Evolutionary conservation across 2,888 invertebrate species (phyloP).

Genomic region (Sabatieria punctata): DNA sequence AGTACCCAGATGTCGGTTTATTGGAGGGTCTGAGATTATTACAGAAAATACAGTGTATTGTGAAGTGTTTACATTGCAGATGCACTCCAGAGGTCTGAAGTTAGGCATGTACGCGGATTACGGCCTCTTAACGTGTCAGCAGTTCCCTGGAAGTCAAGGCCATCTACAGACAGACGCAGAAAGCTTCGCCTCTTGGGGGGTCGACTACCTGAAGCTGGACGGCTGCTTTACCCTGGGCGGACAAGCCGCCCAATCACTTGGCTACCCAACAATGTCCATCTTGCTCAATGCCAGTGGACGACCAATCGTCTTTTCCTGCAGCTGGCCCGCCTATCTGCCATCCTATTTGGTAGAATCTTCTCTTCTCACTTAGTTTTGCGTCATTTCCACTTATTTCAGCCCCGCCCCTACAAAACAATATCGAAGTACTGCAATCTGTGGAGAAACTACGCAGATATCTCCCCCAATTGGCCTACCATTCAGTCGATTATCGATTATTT

Average conservation of each 20-base stretch:
- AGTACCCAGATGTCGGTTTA: too few species aligned
- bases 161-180: constrained; percentile 68
- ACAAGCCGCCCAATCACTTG: too few species aligned
- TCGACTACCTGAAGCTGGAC: constrained; percentile 90
- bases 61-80: too few species aligned
- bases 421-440: constrained; percentile 77
- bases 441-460: constrained; percentile 87
- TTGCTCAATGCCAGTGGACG: constrained; percentile 71
- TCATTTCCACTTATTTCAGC: too few species aligned
- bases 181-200: constrained; percentile 79
- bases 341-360: background rate
- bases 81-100: too few species aligned
- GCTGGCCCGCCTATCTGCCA: constrained; percentile 78
- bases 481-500: constrained; percentile 83
- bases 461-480: constrained; percentile 82
- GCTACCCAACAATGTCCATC: constrained; percentile 76
- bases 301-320: constrained; percentile 82
- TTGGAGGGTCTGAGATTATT: too few species aligned
- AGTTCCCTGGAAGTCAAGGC: constrained; percentile 80
- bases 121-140: constrained; percentile 89
- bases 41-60: too few species aligned
- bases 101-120: constrained; percentile 96
- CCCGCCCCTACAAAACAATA: constrained; percentile 66
- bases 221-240: too few species aligned
- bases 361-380: too few species aligned